These are phyloP conservation scores for Dorcus parallelipipedus DNA, from an alignment of 2,888 invertebrate genomes.

Conservation along the genomic window DNA sequence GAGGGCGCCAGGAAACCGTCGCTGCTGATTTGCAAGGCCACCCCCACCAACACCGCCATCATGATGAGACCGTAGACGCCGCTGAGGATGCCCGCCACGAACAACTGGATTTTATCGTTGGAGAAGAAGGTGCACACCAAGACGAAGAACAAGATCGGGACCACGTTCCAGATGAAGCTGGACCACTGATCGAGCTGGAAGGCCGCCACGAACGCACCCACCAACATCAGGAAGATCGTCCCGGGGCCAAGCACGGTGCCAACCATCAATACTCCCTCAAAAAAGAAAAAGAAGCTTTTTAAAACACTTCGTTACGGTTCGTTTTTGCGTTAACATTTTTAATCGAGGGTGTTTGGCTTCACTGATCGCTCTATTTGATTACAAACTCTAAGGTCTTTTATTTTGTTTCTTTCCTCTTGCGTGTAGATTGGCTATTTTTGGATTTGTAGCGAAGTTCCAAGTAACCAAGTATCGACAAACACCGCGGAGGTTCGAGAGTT, in stretches of 20 bases:
- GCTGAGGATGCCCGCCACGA: slow-evolving; percentile 72
- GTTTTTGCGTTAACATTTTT: no score
- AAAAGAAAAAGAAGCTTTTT: slow-evolving; percentile 46
- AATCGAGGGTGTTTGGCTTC: no score
- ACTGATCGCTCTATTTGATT: no score
- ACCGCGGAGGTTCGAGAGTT: no score
- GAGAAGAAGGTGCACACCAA: slow-evolving; percentile 66
- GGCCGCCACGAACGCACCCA: slow-evolving; percentile 77
- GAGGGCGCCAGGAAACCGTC: slow-evolving; percentile 81
- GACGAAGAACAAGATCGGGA: slow-evolving; percentile 66
- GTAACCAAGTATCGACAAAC: no score
- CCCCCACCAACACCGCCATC: slow-evolving; percentile 82
- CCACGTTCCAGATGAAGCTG: slow-evolving; percentile 63
- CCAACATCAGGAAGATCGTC: slow-evolving; percentile 78
- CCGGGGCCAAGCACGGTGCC: slow-evolving; percentile 81
- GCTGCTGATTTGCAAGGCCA: slow-evolving; percentile 71
- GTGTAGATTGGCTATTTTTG: no score
- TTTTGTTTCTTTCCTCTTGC: no score
- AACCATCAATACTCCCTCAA: slow-evolving; percentile 65
- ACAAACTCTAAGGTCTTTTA: no score
- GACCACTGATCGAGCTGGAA: slow-evolving; percentile 68
- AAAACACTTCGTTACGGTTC: no score
- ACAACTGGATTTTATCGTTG: slow-evolving; percentile 47
- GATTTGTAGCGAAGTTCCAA: no score
- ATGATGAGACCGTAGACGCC: slow-evolving; percentile 78